Base-by-base conservation (phyloP, 2,888 invertebrate genomes). In the Cephus spinipes region DNA sequence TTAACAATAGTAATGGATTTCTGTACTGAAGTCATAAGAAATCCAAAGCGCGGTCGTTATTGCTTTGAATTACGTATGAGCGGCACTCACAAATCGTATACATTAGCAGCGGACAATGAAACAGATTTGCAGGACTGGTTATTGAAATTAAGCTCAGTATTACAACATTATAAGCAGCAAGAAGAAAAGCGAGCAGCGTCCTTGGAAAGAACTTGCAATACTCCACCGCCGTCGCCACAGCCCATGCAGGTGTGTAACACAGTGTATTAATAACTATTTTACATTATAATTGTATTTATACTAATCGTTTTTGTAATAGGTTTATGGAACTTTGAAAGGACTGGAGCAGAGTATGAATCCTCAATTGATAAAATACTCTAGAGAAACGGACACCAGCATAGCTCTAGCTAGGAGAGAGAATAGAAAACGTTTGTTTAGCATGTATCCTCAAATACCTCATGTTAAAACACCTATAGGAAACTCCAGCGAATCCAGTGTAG, bases 1-100 rank as follows among this genome's bases (percentile, higher is more conserved):
- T 95, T 97, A 83, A 96, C 97, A 68, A 96, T 98, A 90, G 97
- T 97, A 83, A 96, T 98, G 95, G 98, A 98, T 91, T 97, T 97
- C 92, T 98, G 98, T 89, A 96, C 96, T 2, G 97, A 97, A 91
- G 97, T 98, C 86, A 94, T 96, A 79, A 95, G 95, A 96, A 98
- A 97, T 92, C 93, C 95, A 31, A 97, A 97, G 92, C 94, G 97
- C 79, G 97, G 97, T 3, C 94, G 96, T 86, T 95, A 94, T 89
- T 96, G 97, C 90, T 98, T 98, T 92, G 98, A 98, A 91, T 92
- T 98, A 73, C 94, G 96, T 81, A 97, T 97, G 97, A 94, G 94
- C 33, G 95, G 96, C 11, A 96, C 96, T 31, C 96, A 96, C 83
- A 97, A 97, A 89, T 96, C 97, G 0, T 97, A 97, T 87, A 94